Evolutionary conservation across 2,888 invertebrate species (phyloP), one percentile per base, ranked within the genome.

Genomic region (Nemoura dubitans): DNA sequence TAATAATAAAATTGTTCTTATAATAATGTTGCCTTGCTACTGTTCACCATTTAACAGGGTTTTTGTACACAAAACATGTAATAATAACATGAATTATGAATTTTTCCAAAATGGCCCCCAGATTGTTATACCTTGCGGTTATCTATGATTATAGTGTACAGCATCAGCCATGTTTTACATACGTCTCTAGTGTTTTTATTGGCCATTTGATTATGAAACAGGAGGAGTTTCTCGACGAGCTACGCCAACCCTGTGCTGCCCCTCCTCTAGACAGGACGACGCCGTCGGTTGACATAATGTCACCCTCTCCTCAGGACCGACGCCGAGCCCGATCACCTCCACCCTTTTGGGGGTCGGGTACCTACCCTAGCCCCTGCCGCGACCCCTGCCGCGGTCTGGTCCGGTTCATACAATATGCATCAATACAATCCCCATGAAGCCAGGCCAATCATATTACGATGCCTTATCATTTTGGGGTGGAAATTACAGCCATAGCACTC

Each of bases 81-180:
- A 59, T 59, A 59, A 59, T 59, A 59, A 59, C 59, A 59, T 59
- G 59, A 59, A 59, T 59, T 59, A 59, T 59, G 28, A 78, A 78
- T 78, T 26, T 78, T 76, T 59, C 29, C 84, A 84, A 84, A 84
- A 84, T 84, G 84, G 84, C 76, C 59, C 26, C 29, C 76, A 43
- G 26, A 76, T 84, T 28, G 27, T 76, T 84, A n/a, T 76, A 29
- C 76, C 85, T 85, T 29, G 28, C 16, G 86, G 86, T 43, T 43
- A 86, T 83, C 36, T 83, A 30, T 83, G 83, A 83, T 83, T 83
- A 83, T 42, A 86, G 81, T 28, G 42, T 25, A 78, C 21, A 42
- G 29, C 85, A 77, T 36, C 87, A 59, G 87, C 87, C 87, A 87
- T 87, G 82, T 87, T 87, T 85, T 16, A 78, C 36, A 78, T 85